Evolutionary conservation across 2,888 invertebrate species (phyloP).

Genomic region (Diarsia mendica): DNA sequence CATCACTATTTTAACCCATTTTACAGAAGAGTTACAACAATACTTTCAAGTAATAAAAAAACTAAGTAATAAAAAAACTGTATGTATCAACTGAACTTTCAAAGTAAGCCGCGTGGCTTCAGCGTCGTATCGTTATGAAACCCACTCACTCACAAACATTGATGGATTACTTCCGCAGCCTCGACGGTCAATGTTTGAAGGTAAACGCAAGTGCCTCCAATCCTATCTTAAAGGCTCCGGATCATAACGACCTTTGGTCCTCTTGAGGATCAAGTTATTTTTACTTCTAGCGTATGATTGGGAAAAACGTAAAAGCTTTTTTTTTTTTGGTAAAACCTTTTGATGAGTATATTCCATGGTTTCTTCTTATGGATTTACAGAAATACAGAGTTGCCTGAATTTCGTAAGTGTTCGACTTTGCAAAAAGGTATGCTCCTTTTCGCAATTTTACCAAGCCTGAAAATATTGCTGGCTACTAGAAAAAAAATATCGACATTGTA

Average conservation of each 20-base stretch:
- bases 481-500: not conserved
- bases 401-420: not conserved
- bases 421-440: not conserved
- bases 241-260: not conserved
- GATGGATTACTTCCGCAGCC: constrained; percentile 47
- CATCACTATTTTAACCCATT: too few relatives aligned
- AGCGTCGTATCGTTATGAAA: constrained; percentile 17
- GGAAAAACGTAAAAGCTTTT: not conserved
- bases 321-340: not conserved
- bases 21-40: not conserved
- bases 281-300: constrained; percentile 5
- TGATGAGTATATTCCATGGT: not conserved
- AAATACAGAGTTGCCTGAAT: not conserved
- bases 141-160: constrained; percentile 38
- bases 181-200: constrained; percentile 24
- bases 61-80: not conserved
- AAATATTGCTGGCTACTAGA: not conserved
- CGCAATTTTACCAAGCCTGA: not conserved
- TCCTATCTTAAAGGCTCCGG: not conserved
- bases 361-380: not conserved
- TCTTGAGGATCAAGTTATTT: not conserved
- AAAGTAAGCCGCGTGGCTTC: not conserved
- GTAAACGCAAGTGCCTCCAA: constrained; percentile 7
- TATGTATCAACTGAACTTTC: constrained; percentile 11
- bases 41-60: not conserved